Evolutionary conservation across 1,140 invertebrate species (phyloP), one percentile per base, ranked within the genome.

Genomic region (Rhagoletis zephyria): DNA sequence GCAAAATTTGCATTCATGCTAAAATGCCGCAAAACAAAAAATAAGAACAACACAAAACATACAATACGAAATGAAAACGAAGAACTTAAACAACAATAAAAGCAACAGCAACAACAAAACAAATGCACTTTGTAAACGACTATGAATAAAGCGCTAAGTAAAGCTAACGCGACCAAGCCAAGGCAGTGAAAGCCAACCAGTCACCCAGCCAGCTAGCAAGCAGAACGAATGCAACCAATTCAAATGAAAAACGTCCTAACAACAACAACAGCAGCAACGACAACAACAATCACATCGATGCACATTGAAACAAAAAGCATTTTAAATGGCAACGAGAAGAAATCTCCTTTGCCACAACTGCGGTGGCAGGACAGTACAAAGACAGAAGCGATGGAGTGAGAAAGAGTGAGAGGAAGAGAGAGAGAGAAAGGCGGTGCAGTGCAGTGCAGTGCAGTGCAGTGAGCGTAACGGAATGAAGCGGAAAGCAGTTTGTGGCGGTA

Each of bases 11-110:
- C 48, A 56, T 56, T 56, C 48, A 81, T 51, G 48, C 74, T 81
- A 81, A 81, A 81, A 56, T 81, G 42, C 51, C 48, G 74, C 42
- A 63, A 63, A 63, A 56, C 74, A 56, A 81, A 81, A 30, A 81
- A 56, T 2, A 51, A 81, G 12, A 81, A 9, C 7, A 81, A n/a
- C 51, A 81, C 74, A 56, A 81, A 51, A 51, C 40, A 74, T 16
- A 74, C 16, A 45, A 81, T 30, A 19, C 9, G 45, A 51, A 63
- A 63, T 63, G 61, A 63, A 63, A 63, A n/a, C 61, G n/a, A 63
- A 81, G 16, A 30, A 81, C 45, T 51, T n/a, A 81, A 56, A 51
- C 48, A 81, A 74, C 70, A 51, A 48, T 7, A 48, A 74, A 40
- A 74, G 42, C 70, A 51, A 74, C 3, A 7, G 42, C 45, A 19